Conservation (phyloP, 1,140 invertebrate genomes). For the Pseudomyrmex pallidus region DNA sequence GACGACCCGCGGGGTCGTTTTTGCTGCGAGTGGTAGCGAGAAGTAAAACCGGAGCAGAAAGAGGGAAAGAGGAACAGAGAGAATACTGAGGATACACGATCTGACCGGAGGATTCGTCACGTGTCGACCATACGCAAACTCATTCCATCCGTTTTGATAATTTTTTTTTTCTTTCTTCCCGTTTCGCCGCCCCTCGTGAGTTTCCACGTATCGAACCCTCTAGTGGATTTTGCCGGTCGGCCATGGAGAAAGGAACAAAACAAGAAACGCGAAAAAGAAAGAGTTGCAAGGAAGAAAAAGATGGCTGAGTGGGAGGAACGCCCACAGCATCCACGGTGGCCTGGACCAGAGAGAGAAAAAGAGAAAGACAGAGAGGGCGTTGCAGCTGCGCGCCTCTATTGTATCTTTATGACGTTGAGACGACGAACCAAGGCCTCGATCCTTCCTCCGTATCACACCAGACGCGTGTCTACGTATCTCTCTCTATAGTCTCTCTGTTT, state of each 20-base stretch:
- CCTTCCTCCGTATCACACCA: constrained; percentile 14
- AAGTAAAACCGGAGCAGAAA: constrained; percentile 8
- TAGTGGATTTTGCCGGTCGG: neutral
- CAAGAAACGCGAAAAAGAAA: neutral
- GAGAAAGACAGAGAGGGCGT: neutral
- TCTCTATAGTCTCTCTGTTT: neutral
- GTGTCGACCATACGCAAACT: constrained; percentile 43
- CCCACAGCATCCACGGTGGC: constrained; percentile 51
- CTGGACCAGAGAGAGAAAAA: constrained; percentile 1
- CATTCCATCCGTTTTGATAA: constrained; percentile 1
- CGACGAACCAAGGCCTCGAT: constrained; percentile 34
- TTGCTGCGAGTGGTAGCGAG: constrained; percentile 3
- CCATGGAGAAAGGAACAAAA: constrained; percentile 15
- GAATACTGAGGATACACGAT: neutral
- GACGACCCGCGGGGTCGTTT: constrained; percentile 14
- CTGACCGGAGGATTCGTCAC: constrained; percentile 46
- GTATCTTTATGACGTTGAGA: constrained; percentile 56
- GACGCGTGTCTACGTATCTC: constrained; percentile 17
- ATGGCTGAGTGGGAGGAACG: constrained; percentile 18
- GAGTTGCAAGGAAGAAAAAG: constrained; percentile 9
- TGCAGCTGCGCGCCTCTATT: constrained; percentile 51
- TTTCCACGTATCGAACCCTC: constrained; percentile 32
- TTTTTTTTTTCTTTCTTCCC: neutral
- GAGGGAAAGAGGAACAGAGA: neutral
- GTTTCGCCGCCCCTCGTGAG: neutral